Evolutionary conservation across 2,113 vertebrate genomes (phyloP).

Genomic region (Herpailurus yagouaroundi): DNA sequence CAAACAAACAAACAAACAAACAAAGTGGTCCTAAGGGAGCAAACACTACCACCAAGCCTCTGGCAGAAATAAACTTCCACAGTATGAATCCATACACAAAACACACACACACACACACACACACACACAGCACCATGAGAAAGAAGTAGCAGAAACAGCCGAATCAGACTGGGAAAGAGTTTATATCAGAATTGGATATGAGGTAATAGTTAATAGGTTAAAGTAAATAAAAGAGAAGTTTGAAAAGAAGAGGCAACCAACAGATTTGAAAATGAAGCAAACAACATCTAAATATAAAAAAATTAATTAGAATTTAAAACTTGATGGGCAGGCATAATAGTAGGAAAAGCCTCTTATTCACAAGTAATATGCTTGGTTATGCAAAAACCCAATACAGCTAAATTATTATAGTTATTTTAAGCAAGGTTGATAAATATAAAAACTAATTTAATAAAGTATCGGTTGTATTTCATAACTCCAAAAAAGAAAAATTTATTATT

Average conservation of each 20-base stretch:
- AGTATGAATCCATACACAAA: background rate
- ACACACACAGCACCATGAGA: background rate
- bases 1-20: too few relatives aligned
- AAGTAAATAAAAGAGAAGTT: slow-evolving; percentile 12
- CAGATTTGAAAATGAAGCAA: background rate
- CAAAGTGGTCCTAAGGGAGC: too few relatives aligned
- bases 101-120: background rate
- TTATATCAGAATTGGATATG: background rate
- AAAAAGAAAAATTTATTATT: background rate
- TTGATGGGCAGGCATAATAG: background rate
- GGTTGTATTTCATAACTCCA: background rate
- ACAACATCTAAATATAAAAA: background rate
- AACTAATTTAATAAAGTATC: background rate
- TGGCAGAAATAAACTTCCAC: background rate
- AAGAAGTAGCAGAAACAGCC: background rate
- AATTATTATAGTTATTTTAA: slow-evolving; percentile 22
- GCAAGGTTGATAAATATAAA: background rate
- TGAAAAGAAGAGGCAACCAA: background rate
- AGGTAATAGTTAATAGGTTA: background rate
- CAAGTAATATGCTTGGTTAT: background rate
- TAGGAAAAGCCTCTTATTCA: background rate
- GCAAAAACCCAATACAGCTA: background rate
- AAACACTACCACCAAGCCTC: background rate
- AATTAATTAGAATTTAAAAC: background rate
- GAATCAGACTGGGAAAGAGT: background rate